Conservation (phyloP, 1,140 invertebrate genomes). For the Temnothorax nylanderi region DNA sequence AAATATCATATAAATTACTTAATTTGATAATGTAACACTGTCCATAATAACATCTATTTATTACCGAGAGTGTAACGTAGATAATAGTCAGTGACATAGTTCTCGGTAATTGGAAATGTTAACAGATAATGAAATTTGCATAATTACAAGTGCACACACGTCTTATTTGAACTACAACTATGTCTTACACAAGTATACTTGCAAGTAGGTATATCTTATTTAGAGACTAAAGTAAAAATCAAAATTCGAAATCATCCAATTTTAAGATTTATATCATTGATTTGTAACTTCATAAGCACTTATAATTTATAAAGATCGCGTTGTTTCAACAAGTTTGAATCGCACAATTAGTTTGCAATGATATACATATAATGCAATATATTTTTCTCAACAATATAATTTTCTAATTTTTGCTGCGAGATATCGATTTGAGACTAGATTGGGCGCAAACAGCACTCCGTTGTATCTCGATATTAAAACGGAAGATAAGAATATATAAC, state of each 20-base stretch:
- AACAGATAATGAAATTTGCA: neutral
- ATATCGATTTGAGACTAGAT: neutral
- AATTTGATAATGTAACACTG: neutral
- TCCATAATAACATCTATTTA: neutral
- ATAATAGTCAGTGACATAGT: neutral
- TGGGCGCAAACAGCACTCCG: neutral
- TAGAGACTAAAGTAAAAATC: neutral
- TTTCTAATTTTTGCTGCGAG: neutral
- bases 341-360: neutral
- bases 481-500: neutral
- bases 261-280: neutral
- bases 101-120: neutral
- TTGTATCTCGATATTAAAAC: neutral
- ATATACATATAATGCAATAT: neutral
- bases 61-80: neutral
- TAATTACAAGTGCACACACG: neutral
- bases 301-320: neutral
- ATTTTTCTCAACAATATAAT: neutral
- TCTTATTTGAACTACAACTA: neutral
- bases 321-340: neutral
- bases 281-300: neutral
- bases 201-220: no score
- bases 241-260: neutral
- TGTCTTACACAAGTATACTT: neutral
- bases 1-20: neutral